phyloP scores from a whole-genome alignment of 2,797 vertebrate genomes.

The Hydrolagus colliei region DNA sequence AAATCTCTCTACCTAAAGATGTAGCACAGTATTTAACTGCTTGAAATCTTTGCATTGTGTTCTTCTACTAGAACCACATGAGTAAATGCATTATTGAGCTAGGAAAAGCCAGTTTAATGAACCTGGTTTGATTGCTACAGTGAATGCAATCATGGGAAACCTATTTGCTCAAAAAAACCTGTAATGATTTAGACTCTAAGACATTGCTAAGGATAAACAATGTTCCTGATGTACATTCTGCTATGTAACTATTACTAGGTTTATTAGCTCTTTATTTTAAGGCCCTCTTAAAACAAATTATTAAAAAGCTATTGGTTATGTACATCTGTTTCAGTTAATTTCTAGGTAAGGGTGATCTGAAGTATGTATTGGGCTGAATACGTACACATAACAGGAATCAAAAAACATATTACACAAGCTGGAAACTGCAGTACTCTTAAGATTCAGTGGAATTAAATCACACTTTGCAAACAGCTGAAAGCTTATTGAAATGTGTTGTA shows the following conservation, averaged over 20 bases:
- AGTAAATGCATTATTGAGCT: neutral
- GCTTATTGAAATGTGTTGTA: too few relatives aligned
- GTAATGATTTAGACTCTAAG: neutral
- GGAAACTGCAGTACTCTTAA: neutral
- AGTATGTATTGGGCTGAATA: neutral
- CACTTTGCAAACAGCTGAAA: too few relatives aligned
- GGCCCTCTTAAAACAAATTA: neutral
- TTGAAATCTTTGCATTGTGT: neutral
- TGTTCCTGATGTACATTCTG: neutral
- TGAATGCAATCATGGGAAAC: neutral
- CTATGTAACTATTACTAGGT: neutral
- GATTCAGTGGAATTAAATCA: neutral
- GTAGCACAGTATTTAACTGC: slow-evolving; percentile 34
- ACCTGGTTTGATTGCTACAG: neutral
- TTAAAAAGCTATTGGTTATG: neutral
- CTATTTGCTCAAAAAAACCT: slow-evolving; percentile 4
- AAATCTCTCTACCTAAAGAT: slow-evolving; percentile 48
- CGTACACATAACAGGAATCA: neutral
- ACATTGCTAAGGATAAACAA: neutral
- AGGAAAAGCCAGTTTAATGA: neutral
- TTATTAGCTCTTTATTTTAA: neutral
- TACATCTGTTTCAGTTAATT: neutral
- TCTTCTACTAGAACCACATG: neutral
- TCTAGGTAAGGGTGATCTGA: neutral
- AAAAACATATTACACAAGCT: neutral